phyloP scores from a whole-genome alignment of 2,888 invertebrate genomes.

The Cheilosia soror region DNA sequence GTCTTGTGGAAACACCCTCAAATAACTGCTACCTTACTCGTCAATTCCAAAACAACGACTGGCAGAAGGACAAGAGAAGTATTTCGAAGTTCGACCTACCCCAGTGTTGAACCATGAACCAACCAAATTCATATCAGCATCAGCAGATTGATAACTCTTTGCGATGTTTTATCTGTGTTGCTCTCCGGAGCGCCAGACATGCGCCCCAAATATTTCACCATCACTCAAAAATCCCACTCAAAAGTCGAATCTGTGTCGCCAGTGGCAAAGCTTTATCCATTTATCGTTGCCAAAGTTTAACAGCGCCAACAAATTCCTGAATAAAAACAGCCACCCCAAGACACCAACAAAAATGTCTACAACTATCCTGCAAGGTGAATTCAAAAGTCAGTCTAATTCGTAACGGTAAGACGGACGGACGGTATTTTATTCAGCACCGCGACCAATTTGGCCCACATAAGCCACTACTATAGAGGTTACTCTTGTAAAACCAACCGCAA shows the following conservation, averaged over 20 bases:
- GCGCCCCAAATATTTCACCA: slow-evolving; percentile 50
- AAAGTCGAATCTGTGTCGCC: background rate
- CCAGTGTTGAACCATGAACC: background rate
- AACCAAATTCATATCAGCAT: background rate
- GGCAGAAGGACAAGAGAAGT: background rate
- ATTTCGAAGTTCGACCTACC: slow-evolving; percentile 3
- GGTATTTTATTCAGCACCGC: slow-evolving; percentile 65
- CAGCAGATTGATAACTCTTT: background rate
- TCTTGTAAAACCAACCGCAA: slow-evolving; percentile 30
- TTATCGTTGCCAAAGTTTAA: slow-evolving; percentile 48
- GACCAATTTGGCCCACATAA: slow-evolving; percentile 8
- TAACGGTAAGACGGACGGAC: slow-evolving; percentile 76
- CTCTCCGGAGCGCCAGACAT: slow-evolving; percentile 33
- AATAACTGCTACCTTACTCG: background rate
- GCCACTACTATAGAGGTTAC: slow-evolving; percentile 5
- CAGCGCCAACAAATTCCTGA: slow-evolving; percentile 54
- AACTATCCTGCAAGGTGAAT: slow-evolving; percentile 78
- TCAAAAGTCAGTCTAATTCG: slow-evolving; percentile 79
- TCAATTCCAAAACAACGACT: background rate
- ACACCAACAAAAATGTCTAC: slow-evolving; percentile 73
- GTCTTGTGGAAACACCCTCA: background rate
- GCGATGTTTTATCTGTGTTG: background rate
- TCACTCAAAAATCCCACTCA: slow-evolving; percentile 64
- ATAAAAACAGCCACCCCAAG: slow-evolving; percentile 47
- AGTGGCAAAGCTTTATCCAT: slow-evolving; percentile 39